These are phyloP conservation scores for Saturnia japonica DNA, from an alignment of 2,888 invertebrate species.

Conservation along the genomic window DNA sequence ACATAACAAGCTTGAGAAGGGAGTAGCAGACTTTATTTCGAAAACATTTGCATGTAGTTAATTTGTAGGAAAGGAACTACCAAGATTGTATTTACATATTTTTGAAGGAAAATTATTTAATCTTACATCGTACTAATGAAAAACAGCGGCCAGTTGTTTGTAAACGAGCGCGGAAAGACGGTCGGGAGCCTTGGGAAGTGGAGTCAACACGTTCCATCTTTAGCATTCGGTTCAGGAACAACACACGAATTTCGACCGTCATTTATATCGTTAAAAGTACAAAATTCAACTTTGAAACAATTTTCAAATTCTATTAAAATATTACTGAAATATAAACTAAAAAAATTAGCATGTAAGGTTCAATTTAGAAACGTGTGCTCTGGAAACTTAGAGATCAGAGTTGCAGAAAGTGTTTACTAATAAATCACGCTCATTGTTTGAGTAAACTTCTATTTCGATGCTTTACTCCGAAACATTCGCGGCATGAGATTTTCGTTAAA, in stretches of 20 bases:
- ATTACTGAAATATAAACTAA: conserved; percentile 39
- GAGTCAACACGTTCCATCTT: conserved; percentile 70
- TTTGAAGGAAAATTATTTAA: conserved; percentile 70
- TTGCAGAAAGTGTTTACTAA: conserved; percentile 70
- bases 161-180: conserved; percentile 64
- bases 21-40: conserved; percentile 9
- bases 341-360: conserved; percentile 39
- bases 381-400: conserved; percentile 55
- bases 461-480: conserved; percentile 65
- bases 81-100: conserved; percentile 52
- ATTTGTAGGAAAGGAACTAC: conserved; percentile 41
- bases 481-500: conserved; percentile 59
- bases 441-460: conserved; percentile 77
- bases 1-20: background rate
- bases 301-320: conserved; percentile 37
- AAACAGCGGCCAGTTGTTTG: conserved; percentile 71
- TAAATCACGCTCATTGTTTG: conserved; percentile 80
- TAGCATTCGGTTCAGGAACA: conserved; percentile 36
- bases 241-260: conserved; percentile 42
- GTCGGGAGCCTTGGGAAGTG: conserved; percentile 68
- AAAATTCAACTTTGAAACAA: conserved; percentile 25
- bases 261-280: conserved; percentile 3
- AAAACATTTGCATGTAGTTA: conserved; percentile 30
- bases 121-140: conserved; percentile 61
- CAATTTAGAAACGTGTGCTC: conserved; percentile 36